These are phyloP conservation scores for Nesoenas mayeri DNA, from an alignment of 2,113 vertebrate species.

Conservation along the genomic window DNA sequence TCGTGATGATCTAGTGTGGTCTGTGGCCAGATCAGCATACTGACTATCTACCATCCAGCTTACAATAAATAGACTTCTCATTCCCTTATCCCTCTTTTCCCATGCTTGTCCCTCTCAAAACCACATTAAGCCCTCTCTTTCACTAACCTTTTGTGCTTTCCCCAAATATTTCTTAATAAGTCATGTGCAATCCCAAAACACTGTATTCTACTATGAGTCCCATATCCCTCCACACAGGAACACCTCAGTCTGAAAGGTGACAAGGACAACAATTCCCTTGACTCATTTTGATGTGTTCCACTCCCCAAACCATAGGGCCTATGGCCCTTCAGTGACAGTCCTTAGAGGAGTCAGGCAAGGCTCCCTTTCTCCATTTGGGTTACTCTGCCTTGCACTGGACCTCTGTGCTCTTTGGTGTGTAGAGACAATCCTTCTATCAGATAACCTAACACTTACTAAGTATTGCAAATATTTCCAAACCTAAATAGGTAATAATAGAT, in stretches of 20 bases:
- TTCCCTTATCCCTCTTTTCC: not conserved
- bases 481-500: not conserved
- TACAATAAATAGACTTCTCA: too few relatives aligned
- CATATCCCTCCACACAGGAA: not conserved
- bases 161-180: not conserved
- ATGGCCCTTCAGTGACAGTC: not conserved
- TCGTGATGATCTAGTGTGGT: too few relatives aligned
- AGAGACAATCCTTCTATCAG: not conserved
- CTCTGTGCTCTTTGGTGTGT: not conserved
- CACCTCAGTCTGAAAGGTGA: not conserved
- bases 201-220: not conserved
- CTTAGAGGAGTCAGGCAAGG: not conserved
- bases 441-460: not conserved
- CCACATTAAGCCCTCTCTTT: not conserved
- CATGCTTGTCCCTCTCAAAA: not conserved
- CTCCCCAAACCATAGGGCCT: not conserved
- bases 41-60: not conserved
- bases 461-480: not conserved
- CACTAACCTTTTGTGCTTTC: not conserved
- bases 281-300: not conserved
- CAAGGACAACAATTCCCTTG: not conserved
- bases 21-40: not conserved
- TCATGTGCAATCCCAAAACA: not conserved
- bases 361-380: not conserved
- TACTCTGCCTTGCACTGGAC: not conserved